Percentiles rank a stretch among this genome's conserved stretches.
These are phyloP conservation scores for Crotalus helleri DNA, from an alignment of 2,113 vertebrate genomes.

Conservation along the genomic window DNA sequence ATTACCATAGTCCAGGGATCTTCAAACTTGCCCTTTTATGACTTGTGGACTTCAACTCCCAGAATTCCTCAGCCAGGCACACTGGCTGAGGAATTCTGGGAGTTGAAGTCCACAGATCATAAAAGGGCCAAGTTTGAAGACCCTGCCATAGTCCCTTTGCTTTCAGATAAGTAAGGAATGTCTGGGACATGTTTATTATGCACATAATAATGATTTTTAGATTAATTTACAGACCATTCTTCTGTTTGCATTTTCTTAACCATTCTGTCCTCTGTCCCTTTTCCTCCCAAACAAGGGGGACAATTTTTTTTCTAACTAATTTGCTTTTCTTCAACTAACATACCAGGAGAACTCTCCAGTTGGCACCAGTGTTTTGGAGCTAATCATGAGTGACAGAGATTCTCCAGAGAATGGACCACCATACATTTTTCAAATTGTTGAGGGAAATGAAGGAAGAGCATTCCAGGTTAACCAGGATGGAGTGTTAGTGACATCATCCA, in stretches of 20 bases:
- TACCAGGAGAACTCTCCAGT: slow-evolving; percentile 82
- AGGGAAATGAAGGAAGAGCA: slow-evolving; percentile 81
- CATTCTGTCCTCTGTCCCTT: neutral
- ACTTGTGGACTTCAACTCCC: too few relatives aligned
- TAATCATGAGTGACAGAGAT: slow-evolving; percentile 88
- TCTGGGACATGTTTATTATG: neutral
- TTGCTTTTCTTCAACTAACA: neutral
- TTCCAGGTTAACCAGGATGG: slow-evolving; percentile 88
- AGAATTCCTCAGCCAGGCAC: too few relatives aligned
- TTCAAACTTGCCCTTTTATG: too few relatives aligned
- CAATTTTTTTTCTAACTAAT: neutral
- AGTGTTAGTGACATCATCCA: slow-evolving; percentile 78
- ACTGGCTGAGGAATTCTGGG: too few relatives aligned
- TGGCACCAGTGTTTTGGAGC: slow-evolving; percentile 84
- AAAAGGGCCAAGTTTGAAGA: too few relatives aligned
- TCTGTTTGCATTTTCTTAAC: neutral
- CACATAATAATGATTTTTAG: neutral
- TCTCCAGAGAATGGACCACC: slow-evolving; percentile 87
- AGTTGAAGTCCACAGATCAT: too few relatives aligned
- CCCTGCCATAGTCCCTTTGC: too few relatives aligned
- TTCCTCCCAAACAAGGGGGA: neutral
- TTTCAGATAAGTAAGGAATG: neutral
- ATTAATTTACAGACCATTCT: neutral
- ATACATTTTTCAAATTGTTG: slow-evolving; percentile 84
- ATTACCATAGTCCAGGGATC: neutral